Evolutionary conservation across 2,888 invertebrate genomes (phyloP), one percentile per base, ranked within the genome.

Genomic region (Pheosia gnoma): DNA sequence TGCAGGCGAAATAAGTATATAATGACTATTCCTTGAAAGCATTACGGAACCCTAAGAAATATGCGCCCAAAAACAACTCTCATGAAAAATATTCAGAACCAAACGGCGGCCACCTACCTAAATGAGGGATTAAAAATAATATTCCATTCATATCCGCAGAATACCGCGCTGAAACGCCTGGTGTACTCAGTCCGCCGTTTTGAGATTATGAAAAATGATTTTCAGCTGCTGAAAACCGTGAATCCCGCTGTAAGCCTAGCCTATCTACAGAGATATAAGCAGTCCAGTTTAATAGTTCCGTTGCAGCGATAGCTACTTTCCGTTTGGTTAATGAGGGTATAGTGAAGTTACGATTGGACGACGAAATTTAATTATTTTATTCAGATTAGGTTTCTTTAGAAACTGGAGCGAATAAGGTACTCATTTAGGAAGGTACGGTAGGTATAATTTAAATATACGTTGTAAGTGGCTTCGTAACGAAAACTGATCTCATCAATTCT

Each of bases 161-260:
- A 75, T 73, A 74, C 73, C 64, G 71, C 61, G 68, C 65, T 75
- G 71, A 74, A 77, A 72, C 72, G 74, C 57, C 67, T 61, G 62
- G 61, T 71, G 71, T 74, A 72, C 74, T 74, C 72, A 69, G 57
- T 8, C 72, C 71, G 68, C 72, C 73, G 72, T 76, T 75, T 75
- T 64, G 68, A 78, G 77, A 77, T 81, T 83, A 84, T 82, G 82
- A 83, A 79, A 82, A 81, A 80, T 83, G 77, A 76, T 75, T 72
- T 71, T 61, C 62, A 74, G 71, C 63, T 68, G 69, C 63, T 70
- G 70, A 69, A 77, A 75, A 62, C 69, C 70, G 67, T 67, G 60
- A 65, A 68, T 59, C 66, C 49, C 60, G 57, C 52, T 56, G 58
- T 61, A 67, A 59, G 68, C 69, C 60, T 69, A 59, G 69, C 41